Evolutionary conservation across 2,888 invertebrate genomes (phyloP).

Genomic region (Noctua janthe): DNA sequence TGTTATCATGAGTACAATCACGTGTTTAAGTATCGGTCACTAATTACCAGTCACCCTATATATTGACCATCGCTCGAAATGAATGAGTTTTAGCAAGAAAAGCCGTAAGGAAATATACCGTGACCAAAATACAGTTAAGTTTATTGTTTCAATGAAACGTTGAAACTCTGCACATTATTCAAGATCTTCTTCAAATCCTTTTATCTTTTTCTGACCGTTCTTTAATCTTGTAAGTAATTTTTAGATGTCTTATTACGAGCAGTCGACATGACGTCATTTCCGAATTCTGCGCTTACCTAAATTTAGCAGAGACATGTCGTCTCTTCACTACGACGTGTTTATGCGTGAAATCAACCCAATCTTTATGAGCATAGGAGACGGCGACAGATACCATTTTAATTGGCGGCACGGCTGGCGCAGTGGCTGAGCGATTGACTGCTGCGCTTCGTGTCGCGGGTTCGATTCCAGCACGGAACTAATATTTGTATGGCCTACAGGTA

Average conservation of each 20-base stretch:
- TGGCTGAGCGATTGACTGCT: too few relatives aligned
- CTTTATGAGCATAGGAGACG: not conserved
- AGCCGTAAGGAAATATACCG: not conserved
- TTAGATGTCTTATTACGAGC: slow-evolving; percentile 3
- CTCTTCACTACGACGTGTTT: not conserved
- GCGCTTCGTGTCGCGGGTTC: too few relatives aligned
- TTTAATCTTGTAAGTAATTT: slow-evolving; percentile 13
- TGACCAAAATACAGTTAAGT: not conserved
- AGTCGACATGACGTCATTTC: slow-evolving; percentile 43
- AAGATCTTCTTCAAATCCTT: not conserved
- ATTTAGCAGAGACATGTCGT: slow-evolving; percentile 36
- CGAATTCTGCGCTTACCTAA: slow-evolving; percentile 36
- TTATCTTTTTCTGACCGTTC: not conserved
- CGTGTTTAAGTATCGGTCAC: too few relatives aligned
- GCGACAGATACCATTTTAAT: too few relatives aligned
- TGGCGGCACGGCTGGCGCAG: too few relatives aligned
- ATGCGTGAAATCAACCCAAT: not conserved
- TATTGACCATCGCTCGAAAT: not conserved
- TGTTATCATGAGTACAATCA: too few relatives aligned
- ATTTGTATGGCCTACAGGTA: too few relatives aligned
- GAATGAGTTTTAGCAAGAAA: not conserved
- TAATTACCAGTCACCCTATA: too few relatives aligned
- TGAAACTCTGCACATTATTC: slow-evolving; percentile 7
- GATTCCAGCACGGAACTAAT: too few relatives aligned
- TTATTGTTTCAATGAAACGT: slow-evolving; percentile 14